These are phyloP conservation scores for Icerya purchasi DNA, from an alignment of 2,888 invertebrate genomes.

Conservation along the genomic window DNA sequence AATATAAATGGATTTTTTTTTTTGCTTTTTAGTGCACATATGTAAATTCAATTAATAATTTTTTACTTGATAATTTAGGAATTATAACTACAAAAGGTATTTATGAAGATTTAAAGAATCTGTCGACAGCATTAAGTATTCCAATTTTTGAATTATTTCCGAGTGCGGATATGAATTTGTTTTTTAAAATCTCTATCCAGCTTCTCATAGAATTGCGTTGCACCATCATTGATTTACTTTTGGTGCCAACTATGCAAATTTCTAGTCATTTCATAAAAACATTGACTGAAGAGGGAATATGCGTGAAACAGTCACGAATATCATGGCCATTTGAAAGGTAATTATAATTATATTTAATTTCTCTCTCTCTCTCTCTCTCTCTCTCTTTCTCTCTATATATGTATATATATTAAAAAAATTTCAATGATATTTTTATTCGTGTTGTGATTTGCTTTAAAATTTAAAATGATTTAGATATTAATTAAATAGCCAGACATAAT, in stretches of 20 bases:
- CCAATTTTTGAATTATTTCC: slow-evolving; percentile 1
- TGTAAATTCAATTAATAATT: too few relatives aligned
- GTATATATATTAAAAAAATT: too few relatives aligned
- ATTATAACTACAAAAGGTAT: slow-evolving; percentile 11
- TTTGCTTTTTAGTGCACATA: too few relatives aligned
- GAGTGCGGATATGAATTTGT: not conserved
- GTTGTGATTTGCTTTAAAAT: too few relatives aligned
- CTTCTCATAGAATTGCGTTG: not conserved
- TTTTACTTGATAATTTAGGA: too few relatives aligned
- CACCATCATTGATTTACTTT: not conserved
- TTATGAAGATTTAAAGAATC: not conserved
- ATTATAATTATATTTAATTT: too few relatives aligned
- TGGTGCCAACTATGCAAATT: not conserved
- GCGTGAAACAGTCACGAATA: not conserved
- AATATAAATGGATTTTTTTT: too few relatives aligned
- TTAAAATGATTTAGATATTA: too few relatives aligned
- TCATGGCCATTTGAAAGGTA: not conserved
- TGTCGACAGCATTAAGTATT: not conserved
- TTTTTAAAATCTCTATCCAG: not conserved
- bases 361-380: too few relatives aligned
- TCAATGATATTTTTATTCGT: too few relatives aligned
- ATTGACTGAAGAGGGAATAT: not conserved
- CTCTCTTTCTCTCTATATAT: too few relatives aligned
- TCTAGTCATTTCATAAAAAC: not conserved
- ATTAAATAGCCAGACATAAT: too few relatives aligned